Evolutionary conservation across 2,888 invertebrate genomes (phyloP).

Genomic region (Drosophila atroscutellata): DNA sequence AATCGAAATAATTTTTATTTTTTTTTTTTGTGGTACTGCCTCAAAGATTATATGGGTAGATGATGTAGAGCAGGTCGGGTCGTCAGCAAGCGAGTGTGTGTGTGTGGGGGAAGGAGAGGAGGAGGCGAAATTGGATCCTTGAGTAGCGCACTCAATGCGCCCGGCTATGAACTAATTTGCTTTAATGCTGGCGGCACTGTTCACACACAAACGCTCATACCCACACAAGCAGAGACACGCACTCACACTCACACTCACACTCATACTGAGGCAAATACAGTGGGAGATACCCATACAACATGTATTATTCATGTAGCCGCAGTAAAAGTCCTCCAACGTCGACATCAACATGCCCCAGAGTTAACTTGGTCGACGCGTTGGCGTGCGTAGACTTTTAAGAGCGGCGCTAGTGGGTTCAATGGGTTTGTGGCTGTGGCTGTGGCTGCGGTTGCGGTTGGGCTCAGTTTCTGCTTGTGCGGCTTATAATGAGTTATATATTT

Average conservation of each 20-base stretch:
- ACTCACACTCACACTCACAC: not conserved
- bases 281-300: constrained; percentile 36
- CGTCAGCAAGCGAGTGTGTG: not conserved
- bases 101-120: not conserved
- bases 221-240: constrained; percentile 25
- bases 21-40: constrained; percentile 5
- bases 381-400: constrained; percentile 77
- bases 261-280: not conserved
- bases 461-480: constrained; percentile 29
- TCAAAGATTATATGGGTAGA: constrained; percentile 7
- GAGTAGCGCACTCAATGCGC: constrained; percentile 63
- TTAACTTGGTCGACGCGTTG: constrained; percentile 71
- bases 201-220: constrained; percentile 22
- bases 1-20: constrained; percentile 57
- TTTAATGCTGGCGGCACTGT: constrained; percentile 66
- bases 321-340: constrained; percentile 67
- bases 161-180: constrained; percentile 75
- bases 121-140: constrained; percentile 30
- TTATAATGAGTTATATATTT: constrained; percentile 63
- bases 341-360: constrained; percentile 64
- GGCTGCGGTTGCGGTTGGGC: constrained; percentile 9
- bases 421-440: constrained; percentile 2
- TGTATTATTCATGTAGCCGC: constrained; percentile 76
- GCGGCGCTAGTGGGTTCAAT: constrained; percentile 30
- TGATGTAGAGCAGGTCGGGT: not conserved